phyloP scores from a whole-genome alignment of 2,888 invertebrate species.

The Heterodera filipjevi region DNA sequence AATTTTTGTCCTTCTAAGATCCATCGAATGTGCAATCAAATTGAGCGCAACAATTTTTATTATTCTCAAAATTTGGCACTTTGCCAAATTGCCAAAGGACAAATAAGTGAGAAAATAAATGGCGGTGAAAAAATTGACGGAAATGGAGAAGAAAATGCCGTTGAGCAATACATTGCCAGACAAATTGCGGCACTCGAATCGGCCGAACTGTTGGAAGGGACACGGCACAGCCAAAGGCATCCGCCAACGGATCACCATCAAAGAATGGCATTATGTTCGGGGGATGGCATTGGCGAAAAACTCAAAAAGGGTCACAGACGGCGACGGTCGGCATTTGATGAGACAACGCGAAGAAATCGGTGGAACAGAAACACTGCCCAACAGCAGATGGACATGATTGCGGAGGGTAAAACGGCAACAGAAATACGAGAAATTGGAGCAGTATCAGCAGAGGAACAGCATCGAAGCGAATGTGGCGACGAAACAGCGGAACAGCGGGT shows the following conservation, averaged over 20 bases:
- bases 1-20: not conserved
- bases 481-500: not conserved
- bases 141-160: slow-evolving; percentile 5
- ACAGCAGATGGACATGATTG: not conserved
- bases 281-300: not conserved
- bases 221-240: not conserved
- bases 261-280: not conserved
- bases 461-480: not conserved
- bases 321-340: slow-evolving; percentile 24
- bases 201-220: not conserved
- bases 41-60: not conserved
- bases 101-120: not conserved
- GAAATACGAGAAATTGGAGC: not conserved
- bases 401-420: not conserved
- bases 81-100: slow-evolving; percentile 12
- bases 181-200: slow-evolving; percentile 27
- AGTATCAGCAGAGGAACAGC: not conserved
- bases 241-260: not conserved
- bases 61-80: not conserved
- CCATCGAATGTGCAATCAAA: slow-evolving; percentile 3
- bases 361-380: not conserved
- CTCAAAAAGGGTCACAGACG: not conserved
- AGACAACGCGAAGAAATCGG: slow-evolving; percentile 17
- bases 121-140: slow-evolving; percentile 4
- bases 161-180: slow-evolving; percentile 19